A percentile compares a stretch with the other conserved stretches of the same genome.
These are phyloP conservation scores for Phyllotreta cruciferae DNA, from an alignment of 2,888 invertebrate genomes.

Conservation along the genomic window DNA sequence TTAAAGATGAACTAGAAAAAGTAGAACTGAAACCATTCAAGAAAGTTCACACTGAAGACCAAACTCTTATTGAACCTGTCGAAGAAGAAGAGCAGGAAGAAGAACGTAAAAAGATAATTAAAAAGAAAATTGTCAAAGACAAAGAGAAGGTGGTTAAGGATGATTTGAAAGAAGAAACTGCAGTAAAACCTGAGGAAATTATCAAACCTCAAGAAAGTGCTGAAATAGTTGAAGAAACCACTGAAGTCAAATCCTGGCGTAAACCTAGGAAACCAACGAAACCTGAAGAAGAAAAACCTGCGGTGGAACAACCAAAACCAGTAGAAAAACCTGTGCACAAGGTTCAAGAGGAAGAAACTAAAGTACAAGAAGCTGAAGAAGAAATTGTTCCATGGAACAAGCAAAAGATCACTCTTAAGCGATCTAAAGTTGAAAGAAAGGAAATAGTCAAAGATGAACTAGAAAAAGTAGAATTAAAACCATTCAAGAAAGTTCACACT, in stretches of 20 bases:
- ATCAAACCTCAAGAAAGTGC: not conserved
- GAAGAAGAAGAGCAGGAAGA: slow-evolving; percentile 43
- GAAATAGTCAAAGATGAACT: slow-evolving; percentile 51
- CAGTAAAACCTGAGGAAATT: slow-evolving; percentile 1
- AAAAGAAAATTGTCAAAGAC: not conserved
- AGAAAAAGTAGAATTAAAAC: slow-evolving; percentile 44
- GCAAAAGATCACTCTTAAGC: slow-evolving; percentile 65
- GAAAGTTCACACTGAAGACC: slow-evolving; percentile 37
- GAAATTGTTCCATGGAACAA: slow-evolving; percentile 65
- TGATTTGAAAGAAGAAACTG: slow-evolving; percentile 11
- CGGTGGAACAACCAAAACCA: slow-evolving; percentile 23
- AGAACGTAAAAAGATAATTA: slow-evolving; percentile 13
- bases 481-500: slow-evolving; percentile 27
- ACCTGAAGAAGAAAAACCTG: slow-evolving; percentile 32
- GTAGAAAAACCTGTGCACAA: slow-evolving; percentile 44
- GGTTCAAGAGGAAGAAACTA: slow-evolving; percentile 43
- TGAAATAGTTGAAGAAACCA: slow-evolving; percentile 33
- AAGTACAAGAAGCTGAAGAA: slow-evolving; percentile 47
- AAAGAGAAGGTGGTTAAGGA: slow-evolving; percentile 15
- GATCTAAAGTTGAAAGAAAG: slow-evolving; percentile 55
- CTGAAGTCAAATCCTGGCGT: slow-evolving; percentile 19
- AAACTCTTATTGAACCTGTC: slow-evolving; percentile 41
- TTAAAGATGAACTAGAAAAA: slow-evolving; percentile 53
- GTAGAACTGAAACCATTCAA: slow-evolving; percentile 6
- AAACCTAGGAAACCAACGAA: slow-evolving; percentile 24